phyloP scores from a whole-genome alignment of 2,888 invertebrate species.

The Pecten maximus region DNA sequence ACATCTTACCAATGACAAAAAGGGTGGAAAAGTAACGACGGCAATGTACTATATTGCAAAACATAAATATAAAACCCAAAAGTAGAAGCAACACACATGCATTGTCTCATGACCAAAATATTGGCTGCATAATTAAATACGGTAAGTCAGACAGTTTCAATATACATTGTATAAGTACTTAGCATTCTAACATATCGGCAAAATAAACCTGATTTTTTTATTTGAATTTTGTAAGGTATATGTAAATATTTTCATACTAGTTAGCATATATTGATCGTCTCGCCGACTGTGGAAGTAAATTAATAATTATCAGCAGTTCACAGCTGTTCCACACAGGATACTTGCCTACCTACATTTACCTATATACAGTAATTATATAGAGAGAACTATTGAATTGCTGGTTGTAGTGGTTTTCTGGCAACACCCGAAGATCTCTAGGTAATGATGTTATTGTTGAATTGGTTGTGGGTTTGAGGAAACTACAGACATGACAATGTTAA shows the following conservation, averaged over 20 bases:
- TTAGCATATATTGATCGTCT: slow-evolving; percentile 3
- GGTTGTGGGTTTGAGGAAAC: background rate
- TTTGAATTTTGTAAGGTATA: background rate
- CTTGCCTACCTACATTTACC: background rate
- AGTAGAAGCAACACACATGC: no score
- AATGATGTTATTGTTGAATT: background rate
- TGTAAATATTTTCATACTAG: background rate
- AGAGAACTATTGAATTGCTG: background rate
- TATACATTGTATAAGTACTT: no score
- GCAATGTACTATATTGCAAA: no score
- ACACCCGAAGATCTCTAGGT: background rate
- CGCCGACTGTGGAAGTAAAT: background rate
- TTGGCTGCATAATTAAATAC: background rate
- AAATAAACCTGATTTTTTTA: background rate
- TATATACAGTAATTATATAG: background rate
- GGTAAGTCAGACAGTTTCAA: no score
- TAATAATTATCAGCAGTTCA: background rate
- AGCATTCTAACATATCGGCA: no score
- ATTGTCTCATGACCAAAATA: background rate
- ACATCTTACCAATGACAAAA: no score
- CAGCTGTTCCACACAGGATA: background rate
- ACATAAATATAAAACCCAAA: no score
- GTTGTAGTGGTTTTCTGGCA: background rate
- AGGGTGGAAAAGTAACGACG: no score
- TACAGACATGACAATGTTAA: background rate